phyloP scores from a whole-genome alignment of 2,113 vertebrate species.

The Tylochromis polylepis region DNA sequence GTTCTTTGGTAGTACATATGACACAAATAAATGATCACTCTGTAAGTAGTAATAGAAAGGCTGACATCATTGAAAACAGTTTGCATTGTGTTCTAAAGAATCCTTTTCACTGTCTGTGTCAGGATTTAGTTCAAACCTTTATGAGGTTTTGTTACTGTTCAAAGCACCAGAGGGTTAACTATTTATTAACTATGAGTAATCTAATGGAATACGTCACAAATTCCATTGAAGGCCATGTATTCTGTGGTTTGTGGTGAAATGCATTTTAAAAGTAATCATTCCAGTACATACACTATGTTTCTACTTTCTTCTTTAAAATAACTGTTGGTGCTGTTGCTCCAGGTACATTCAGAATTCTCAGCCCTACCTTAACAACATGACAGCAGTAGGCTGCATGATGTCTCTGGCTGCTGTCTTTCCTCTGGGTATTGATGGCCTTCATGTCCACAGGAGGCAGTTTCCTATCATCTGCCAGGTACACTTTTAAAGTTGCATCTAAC shows the following conservation, averaged over 20 bases:
- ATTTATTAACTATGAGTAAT: neutral
- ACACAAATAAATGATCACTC: neutral
- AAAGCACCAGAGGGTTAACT: neutral
- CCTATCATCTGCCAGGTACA: constrained; percentile 88
- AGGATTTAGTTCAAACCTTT: neutral
- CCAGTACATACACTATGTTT: neutral
- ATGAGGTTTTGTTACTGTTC: neutral
- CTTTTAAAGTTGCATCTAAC: neutral
- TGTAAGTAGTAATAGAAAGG: neutral
- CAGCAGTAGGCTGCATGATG: constrained; percentile 88
- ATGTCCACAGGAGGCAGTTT: constrained; percentile 79
- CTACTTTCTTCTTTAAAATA: neutral
- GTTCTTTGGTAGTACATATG: neutral
- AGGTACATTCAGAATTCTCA: constrained; percentile 96
- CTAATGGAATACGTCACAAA: accelerated
- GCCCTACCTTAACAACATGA: constrained; percentile 91
- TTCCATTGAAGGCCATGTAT: neutral
- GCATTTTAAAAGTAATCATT: neutral
- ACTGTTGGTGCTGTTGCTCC: neutral
- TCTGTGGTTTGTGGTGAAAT: neutral
- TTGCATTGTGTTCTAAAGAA: neutral
- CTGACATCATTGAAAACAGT: neutral
- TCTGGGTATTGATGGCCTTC: constrained; percentile 85
- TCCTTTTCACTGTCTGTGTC: neutral
- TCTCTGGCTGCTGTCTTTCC: constrained; percentile 86